Evolutionary conservation across 2,113 vertebrate species (phyloP), one percentile per base, ranked within the genome.

Genomic region (Channa maculata): DNA sequence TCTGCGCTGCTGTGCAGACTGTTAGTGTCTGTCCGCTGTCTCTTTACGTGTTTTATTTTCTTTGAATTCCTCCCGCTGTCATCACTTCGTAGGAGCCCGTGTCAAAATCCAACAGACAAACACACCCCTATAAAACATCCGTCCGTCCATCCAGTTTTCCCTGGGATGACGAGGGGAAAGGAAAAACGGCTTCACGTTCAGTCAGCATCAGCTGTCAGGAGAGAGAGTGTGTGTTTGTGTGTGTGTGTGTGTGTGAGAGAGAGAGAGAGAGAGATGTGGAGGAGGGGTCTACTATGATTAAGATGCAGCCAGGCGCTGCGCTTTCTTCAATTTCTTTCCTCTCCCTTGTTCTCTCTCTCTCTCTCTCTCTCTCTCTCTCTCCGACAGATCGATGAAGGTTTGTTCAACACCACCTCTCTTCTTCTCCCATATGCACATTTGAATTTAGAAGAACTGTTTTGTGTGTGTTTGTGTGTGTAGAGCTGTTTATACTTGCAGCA

Each of bases 131-230:
- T 24, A 24, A 24, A 24, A 24, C 24, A 24, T 24, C 24, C 24
- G 39, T 67, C 53, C 9, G 64, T 68, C 48, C 12, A 44, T 59
- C 59, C 58, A 54, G 70, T 54, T 79, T 69, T 68, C 48, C 43
- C 61, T 41, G 53, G 75, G 79, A 86, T 80, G 43, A 51, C 14
- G 71, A 65, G 53, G 52, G 36, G 68, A 61, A 49, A 67, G 46
- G 63, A 37, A 24, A 50, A 51, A 53, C 8, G 60, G 75, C 51
- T 76, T 79, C 68, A 81, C 79, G 71, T 87, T 79, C 83, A 72
- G 65, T 83, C 69, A 76, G 65, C 85, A 86, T 82, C 83, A 85
- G 73, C 69, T 58, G 81, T 70, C 58, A 73, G 58, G 37, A 71
- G 70, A 36, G 8, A 52, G 62, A 57, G 24, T 24, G 24, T 24